Conservation (phyloP, 1,140 invertebrate genomes). For the Drosophila pandora region DNA sequence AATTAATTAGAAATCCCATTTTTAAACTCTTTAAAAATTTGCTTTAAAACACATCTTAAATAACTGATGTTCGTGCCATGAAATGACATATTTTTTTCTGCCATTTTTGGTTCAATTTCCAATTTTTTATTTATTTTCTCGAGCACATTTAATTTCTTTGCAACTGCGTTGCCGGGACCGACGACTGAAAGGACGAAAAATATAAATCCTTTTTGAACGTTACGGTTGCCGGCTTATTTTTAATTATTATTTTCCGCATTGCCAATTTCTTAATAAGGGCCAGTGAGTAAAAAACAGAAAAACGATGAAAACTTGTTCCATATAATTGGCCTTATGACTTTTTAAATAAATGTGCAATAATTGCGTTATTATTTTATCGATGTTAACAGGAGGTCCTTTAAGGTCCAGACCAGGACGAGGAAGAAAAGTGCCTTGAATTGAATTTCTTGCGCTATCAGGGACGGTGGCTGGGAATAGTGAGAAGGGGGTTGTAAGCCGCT, state of each 20-base stretch:
- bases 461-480: too few species aligned
- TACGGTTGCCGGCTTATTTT: conserved; percentile 63
- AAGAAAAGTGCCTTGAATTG: neutral
- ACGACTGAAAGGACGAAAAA: conserved; percentile 7
- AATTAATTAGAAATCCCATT: too few species aligned
- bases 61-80: too few species aligned
- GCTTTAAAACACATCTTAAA: too few species aligned
- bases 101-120: too few species aligned
- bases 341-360: conserved; percentile 76
- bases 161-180: neutral
- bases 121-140: conserved; percentile 46
- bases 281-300: conserved; percentile 11
- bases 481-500: conserved; percentile 31
- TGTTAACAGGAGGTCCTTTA: neutral
- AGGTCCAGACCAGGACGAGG: neutral
- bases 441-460: neutral
- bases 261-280: conserved; percentile 75
- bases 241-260: conserved; percentile 80
- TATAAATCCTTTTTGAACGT: conserved; percentile 55
- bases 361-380: conserved; percentile 45
- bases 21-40: too few species aligned
- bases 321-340: conserved; percentile 71
- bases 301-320: conserved; percentile 11
- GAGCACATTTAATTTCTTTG: conserved; percentile 38
- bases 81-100: too few species aligned